These are phyloP conservation scores for Terebella lapidaria DNA, from an alignment of 2,888 invertebrate species.

Conservation along the genomic window DNA sequence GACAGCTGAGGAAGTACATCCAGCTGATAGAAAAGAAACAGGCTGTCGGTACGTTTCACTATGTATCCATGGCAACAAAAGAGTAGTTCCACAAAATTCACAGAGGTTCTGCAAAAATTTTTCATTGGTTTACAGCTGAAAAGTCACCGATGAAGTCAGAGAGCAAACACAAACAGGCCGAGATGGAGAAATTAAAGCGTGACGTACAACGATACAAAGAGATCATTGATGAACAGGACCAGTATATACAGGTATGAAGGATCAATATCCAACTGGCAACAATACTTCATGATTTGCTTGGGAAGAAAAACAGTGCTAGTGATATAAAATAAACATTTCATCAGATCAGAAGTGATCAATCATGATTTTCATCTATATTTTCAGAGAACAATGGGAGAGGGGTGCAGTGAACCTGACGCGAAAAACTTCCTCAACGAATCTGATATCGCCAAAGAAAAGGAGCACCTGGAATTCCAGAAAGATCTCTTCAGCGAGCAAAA, in stretches of 20 bases:
- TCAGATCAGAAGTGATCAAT: no score
- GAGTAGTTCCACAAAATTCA: no score
- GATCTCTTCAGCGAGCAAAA: slow-evolving; percentile 39
- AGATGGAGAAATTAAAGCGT: background rate
- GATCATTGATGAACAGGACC: slow-evolving; percentile 46
- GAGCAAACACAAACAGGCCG: no score
- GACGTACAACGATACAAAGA: slow-evolving; percentile 39
- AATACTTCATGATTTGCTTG: background rate
- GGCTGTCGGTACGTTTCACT: background rate
- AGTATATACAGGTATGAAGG: slow-evolving; percentile 34
- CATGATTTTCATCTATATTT: no score
- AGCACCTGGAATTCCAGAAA: slow-evolving; percentile 35
- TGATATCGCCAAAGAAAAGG: slow-evolving; percentile 37
- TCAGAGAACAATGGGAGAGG: no score
- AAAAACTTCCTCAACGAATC: slow-evolving; percentile 38
- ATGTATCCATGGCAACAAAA: no score
- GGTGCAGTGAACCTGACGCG: no score
- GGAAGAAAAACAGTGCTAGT: background rate
- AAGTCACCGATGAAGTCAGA: no score
- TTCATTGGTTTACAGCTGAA: no score
- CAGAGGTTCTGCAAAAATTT: no score
- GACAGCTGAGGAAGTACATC: background rate
- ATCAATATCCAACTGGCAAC: background rate
- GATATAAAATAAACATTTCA: no score
- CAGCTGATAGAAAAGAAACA: background rate